Evolutionary conservation across 2,888 invertebrate genomes (phyloP).

Genomic region (Smittia aterrima): DNA sequence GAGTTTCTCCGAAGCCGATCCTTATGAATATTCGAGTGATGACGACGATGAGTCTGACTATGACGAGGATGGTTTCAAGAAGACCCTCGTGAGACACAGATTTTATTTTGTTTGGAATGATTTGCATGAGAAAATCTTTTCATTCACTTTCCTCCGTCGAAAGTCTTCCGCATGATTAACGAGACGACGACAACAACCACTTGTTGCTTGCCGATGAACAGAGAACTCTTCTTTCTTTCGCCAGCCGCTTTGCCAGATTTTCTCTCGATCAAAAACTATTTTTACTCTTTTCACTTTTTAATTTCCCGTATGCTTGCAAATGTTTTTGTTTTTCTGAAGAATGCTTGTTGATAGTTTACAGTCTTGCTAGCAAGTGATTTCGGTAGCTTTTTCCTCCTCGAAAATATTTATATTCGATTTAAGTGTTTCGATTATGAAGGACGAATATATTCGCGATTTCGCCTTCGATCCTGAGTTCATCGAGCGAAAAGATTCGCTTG

Average conservation of each 20-base stretch:
- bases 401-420: neutral
- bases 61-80: constrained; percentile 48
- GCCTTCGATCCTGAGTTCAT: constrained; percentile 53
- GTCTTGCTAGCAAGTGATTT: constrained; percentile 22
- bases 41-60: constrained; percentile 46
- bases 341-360: neutral
- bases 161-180: neutral
- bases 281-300: constrained; percentile 1
- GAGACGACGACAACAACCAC: neutral
- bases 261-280: neutral
- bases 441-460: constrained; percentile 53
- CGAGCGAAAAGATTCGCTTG: constrained; percentile 49
- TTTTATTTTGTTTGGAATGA: too few relatives aligned
- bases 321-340: neutral
- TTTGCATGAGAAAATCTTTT: neutral
- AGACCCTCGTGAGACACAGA: constrained; percentile 50
- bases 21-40: constrained; percentile 50
- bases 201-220: neutral
- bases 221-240: neutral
- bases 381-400: neutral
- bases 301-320: constrained; percentile 1
- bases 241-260: neutral
- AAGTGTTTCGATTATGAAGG: constrained; percentile 44
- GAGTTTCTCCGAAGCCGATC: constrained; percentile 47
- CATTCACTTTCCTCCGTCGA: neutral